phyloP scores from a whole-genome alignment of 2,113 vertebrate genomes.

The Polyodon spathula region DNA sequence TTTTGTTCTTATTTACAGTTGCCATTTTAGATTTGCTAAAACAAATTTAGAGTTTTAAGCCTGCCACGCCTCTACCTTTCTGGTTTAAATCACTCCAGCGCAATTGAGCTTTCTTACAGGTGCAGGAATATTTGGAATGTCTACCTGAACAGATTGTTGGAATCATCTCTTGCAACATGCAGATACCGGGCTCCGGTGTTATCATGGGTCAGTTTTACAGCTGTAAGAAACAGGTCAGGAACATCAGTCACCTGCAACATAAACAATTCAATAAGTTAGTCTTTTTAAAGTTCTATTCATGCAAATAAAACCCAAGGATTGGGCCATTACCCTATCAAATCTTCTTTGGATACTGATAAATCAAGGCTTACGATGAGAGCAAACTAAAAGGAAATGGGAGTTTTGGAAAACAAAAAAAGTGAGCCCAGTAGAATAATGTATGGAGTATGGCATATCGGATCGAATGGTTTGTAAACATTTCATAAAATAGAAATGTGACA shows the following conservation, averaged over 20 bases:
- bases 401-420: background rate
- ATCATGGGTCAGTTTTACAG: slow-evolving; percentile 79
- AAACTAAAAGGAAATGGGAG: background rate
- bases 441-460: too few relatives aligned
- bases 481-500: too few relatives aligned
- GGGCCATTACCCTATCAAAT: background rate
- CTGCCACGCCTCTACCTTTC: too few relatives aligned
- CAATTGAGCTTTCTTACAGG: too few relatives aligned
- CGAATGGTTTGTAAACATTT: too few relatives aligned
- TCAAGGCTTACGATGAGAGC: background rate
- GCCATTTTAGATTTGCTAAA: too few relatives aligned
- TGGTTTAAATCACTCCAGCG: too few relatives aligned
- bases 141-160: slow-evolving; percentile 93
- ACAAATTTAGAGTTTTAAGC: too few relatives aligned
- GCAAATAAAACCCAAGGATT: background rate
- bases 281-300: background rate
- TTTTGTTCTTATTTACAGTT: too few relatives aligned
- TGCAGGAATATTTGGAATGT: background rate
- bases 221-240: slow-evolving; percentile 82
- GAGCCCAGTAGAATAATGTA: too few relatives aligned
- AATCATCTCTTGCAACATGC: slow-evolving; percentile 85
- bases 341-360: too few relatives aligned
- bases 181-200: slow-evolving; percentile 78
- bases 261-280: background rate
- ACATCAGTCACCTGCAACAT: slow-evolving; percentile 66